Conservation (phyloP, 2,797 vertebrate species). For the Centropyge bicolor region DNA sequence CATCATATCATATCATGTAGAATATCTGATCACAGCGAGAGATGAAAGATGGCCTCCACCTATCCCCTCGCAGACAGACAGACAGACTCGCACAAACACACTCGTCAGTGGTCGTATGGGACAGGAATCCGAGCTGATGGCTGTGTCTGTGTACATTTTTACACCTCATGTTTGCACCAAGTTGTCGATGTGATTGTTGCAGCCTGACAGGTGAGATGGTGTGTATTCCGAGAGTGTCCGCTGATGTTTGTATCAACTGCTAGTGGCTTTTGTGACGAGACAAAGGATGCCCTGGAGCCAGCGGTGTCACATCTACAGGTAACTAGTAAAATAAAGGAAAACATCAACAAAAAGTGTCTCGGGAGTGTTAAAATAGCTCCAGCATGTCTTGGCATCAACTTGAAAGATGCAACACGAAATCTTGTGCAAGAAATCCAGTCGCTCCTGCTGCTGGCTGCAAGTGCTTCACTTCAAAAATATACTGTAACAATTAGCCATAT, state of each 20-base stretch:
- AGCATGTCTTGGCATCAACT: conserved; percentile 59
- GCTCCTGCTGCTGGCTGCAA: conserved; percentile 19
- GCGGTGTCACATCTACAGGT: conserved; percentile 77
- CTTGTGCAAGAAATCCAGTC: conserved; percentile 31
- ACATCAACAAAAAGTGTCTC: conserved; percentile 68
- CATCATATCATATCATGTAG: conserved; percentile 84
- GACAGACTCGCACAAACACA: conserved; percentile 46
- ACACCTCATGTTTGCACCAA: conserved; percentile 75
- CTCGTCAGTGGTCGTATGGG: conserved; percentile 64
- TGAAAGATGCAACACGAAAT: conserved; percentile 62
- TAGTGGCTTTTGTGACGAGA: conserved; percentile 76
- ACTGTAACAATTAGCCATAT: not conserved
- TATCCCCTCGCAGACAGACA: conserved; percentile 62
- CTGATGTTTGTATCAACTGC: conserved; percentile 78
- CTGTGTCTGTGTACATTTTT: conserved; percentile 75
- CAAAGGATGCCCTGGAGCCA: conserved; percentile 81
- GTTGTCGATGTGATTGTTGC: conserved; percentile 72
- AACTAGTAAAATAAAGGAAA: conserved; percentile 71
- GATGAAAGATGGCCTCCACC: conserved; percentile 82
- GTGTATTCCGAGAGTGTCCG: conserved; percentile 79
- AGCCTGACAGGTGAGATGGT: conserved; percentile 79
- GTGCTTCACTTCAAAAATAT: not conserved
- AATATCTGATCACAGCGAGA: conserved; percentile 77
- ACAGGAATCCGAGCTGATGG: conserved; percentile 72
- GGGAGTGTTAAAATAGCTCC: conserved; percentile 68